Base-by-base conservation (phyloP, 2,113 vertebrate species). In the Rhinoptilus africanus region DNA sequence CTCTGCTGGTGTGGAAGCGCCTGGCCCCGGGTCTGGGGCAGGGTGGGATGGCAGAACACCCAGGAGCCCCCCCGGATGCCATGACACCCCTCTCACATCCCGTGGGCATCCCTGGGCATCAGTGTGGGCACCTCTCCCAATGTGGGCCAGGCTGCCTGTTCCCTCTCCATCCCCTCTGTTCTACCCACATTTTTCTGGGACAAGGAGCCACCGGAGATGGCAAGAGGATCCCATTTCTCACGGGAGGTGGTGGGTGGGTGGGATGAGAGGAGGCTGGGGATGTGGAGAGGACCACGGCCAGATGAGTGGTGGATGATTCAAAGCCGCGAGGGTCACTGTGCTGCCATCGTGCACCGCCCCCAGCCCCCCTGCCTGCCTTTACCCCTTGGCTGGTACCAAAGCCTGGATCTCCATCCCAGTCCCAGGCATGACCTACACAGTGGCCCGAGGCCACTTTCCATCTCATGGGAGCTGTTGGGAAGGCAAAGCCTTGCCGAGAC, bases 321-420 rank as follows among this genome's bases (percentile, higher is more conserved):
- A 60, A 41, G 35, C 12, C 12, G 27, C 0, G 2, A 63, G 20
- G n/a, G 28, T 82, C 5, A 0, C 51, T 35, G 35, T 2, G 3
- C 50, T 62, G 56, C 71, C 53, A n/a, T 32, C n/a, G n/a, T 0
- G 0, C 47, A 27, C 32, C 0, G 1, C 28, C 47, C 34, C 35
- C 14, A 5, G 13, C 13, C 51, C 14, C 27, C 35, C 83, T 26
- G 8, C 8, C 48, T 51, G 45, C 53, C 56, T 71, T 59, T 14
- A 14, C 6, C 8, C 6, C 8, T 32, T 43, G n/a, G n/a, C 67
- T 43, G 32, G 11, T 53, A 16, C 8, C 59, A 87, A 66, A 69
- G 22, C 27, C 73, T 63, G 54, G 19, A 50, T 78, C 57, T 63
- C 62, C 37, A 50, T 41, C 59, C 51, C 24, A 7, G 43, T 14